These are phyloP conservation scores for Thereva nobilitata DNA, from an alignment of 2,888 invertebrate genomes.

Conservation along the genomic window DNA sequence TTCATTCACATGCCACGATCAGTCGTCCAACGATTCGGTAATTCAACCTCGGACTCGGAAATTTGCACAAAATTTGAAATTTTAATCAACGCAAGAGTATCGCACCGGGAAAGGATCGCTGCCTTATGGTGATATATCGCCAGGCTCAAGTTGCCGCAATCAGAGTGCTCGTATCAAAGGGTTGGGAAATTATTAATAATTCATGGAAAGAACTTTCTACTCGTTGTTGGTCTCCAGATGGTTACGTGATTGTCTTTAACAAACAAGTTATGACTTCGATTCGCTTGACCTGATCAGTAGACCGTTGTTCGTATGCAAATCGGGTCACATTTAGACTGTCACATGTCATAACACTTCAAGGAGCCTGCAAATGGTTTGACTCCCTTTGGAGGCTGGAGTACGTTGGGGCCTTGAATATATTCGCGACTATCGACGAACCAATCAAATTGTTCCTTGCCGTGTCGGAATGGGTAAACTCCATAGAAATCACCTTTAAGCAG, in stretches of 20 bases:
- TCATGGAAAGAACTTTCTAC: slow-evolving; percentile 22
- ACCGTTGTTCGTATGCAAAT: too few species aligned
- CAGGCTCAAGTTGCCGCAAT: not conserved
- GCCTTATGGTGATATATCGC: not conserved
- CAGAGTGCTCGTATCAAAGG: slow-evolving; percentile 7
- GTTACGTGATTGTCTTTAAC: not conserved
- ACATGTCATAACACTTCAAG: slow-evolving; percentile 4
- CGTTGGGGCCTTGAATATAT: too few species aligned
- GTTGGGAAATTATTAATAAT: slow-evolving; percentile 23
- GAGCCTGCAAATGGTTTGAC: too few species aligned
- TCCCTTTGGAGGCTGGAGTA: too few species aligned
- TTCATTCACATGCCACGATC: slow-evolving; percentile 3
- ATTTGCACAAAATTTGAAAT: slow-evolving; percentile 18
- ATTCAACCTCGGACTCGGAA: slow-evolving; percentile 2
- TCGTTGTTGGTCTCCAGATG: slow-evolving; percentile 8
- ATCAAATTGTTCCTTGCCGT: too few species aligned
- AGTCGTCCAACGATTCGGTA: slow-evolving; percentile 1
- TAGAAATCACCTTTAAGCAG: too few species aligned
- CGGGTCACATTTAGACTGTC: not conserved
- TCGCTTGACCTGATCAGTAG: slow-evolving; percentile 4
- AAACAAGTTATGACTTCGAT: slow-evolving; percentile 5
- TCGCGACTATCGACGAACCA: too few species aligned
- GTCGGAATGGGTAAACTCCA: too few species aligned
- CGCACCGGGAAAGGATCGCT: not conserved
- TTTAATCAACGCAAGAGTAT: slow-evolving; percentile 9